phyloP scores from a whole-genome alignment of 2,797 vertebrate species.

The Pseudopleuronectes americanus region DNA sequence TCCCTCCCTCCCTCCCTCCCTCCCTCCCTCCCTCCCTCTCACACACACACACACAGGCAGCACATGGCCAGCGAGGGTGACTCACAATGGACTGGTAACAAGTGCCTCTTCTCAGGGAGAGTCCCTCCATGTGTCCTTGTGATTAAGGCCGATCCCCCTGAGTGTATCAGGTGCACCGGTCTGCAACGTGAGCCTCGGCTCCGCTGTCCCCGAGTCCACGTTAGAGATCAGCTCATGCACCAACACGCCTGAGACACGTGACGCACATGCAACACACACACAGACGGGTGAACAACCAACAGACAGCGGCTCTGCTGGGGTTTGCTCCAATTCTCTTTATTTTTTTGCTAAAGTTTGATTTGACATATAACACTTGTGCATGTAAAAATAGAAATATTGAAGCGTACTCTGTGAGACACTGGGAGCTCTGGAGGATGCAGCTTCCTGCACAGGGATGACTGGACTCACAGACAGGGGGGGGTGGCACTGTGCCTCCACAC shows the following conservation, averaged over 20 bases:
- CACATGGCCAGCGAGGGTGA: slow-evolving; percentile 75
- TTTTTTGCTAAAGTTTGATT: slow-evolving; percentile 13
- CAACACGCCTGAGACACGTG: slow-evolving; percentile 20
- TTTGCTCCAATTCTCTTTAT: slow-evolving; percentile 4
- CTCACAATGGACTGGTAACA: slow-evolving; percentile 70
- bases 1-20: no score
- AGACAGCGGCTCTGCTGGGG: neutral
- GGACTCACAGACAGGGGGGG: slow-evolving; percentile 4
- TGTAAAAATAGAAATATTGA: slow-evolving; percentile 52
- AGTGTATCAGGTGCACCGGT: slow-evolving; percentile 74
- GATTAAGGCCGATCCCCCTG: slow-evolving; percentile 65
- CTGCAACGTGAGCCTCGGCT: slow-evolving; percentile 64
- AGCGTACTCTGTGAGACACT: slow-evolving; percentile 29
- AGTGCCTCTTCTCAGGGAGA: slow-evolving; percentile 72
- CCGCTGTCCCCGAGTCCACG: slow-evolving; percentile 55
- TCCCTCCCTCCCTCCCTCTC: slow-evolving; percentile 17
- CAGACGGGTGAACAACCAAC: neutral
- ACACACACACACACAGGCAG: slow-evolving; percentile 61
- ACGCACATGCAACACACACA: neutral
- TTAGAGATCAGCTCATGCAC: slow-evolving; percentile 21
- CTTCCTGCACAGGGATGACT: slow-evolving; percentile 21
- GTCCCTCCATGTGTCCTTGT: slow-evolving; percentile 71
- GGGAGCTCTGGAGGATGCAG: slow-evolving; percentile 25
- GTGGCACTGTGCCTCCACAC: neutral
- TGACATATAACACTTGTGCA: slow-evolving; percentile 10